Evolutionary conservation across 2,797 vertebrate species (phyloP).

Genomic region (Halcyon smyrnensis): DNA sequence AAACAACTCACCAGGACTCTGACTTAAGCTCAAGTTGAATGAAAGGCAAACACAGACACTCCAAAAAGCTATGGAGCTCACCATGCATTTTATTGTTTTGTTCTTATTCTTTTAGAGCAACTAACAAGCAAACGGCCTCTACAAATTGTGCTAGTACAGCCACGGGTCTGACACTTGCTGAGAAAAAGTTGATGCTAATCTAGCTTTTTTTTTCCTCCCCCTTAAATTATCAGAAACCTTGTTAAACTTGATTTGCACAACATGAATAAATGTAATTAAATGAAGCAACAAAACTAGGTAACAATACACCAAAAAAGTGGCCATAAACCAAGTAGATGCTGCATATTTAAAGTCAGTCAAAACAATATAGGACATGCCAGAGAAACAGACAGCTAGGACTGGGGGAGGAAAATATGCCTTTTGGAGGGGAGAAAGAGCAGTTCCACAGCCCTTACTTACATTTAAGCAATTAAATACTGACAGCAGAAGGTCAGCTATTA

Average conservation of each 20-base stretch:
- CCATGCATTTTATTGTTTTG: not conserved
- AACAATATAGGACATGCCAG: not conserved
- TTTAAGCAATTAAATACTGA: not conserved
- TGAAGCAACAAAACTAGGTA: constrained; percentile 29
- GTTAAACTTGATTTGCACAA: not conserved
- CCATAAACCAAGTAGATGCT: not conserved
- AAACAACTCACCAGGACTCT: not conserved
- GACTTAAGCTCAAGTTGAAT: not conserved
- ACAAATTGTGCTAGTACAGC: not conserved
- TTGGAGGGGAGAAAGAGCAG: not conserved
- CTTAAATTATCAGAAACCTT: not conserved
- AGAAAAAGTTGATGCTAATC: not conserved
- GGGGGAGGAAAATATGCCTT: not conserved
- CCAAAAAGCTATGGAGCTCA: not conserved
- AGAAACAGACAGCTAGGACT: not conserved
- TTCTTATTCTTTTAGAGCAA: not conserved
- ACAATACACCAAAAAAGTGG: not conserved
- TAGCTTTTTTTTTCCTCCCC: not conserved
- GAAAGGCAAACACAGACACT: not conserved
- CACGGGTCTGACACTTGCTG: not conserved
- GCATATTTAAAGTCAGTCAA: constrained; percentile 3
- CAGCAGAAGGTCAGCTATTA: not conserved
- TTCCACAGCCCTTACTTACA: not conserved
- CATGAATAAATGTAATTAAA: constrained; percentile 32
- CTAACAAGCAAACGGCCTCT: not conserved